A percentile compares a stretch with the other conserved stretches of the same genome.
Evolutionary conservation across 2,797 vertebrate genomes (phyloP).

Genomic region (Peromyscus melanophrys): DNA sequence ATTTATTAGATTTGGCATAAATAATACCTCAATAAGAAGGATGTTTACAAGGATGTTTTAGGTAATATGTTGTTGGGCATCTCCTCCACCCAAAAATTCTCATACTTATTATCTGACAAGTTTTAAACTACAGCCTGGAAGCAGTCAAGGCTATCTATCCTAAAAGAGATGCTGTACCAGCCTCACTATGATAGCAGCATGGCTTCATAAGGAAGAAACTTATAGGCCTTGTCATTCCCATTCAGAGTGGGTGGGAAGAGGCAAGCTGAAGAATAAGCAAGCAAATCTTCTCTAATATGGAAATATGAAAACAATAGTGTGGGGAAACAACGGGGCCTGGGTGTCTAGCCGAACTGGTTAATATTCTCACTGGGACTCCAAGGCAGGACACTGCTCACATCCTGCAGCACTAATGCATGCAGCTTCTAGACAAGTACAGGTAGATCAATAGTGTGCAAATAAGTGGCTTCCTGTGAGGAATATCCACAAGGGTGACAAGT

Average conservation of each 20-base stretch:
- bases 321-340: too few relatives aligned
- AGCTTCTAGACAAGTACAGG: background rate
- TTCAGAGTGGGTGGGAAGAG: fast-evolving
- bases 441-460: background rate
- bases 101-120: background rate
- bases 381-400: background rate
- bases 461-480: background rate
- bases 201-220: background rate
- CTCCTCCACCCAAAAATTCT: background rate
- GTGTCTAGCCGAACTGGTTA: background rate
- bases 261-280: background rate
- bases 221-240: background rate
- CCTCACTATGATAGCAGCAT: background rate
- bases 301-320: background rate
- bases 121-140: background rate
- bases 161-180: background rate
- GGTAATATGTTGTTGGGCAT: background rate
- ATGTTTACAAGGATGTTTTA: background rate
- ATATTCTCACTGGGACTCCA: background rate
- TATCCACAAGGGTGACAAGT: background rate
- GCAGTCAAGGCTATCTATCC: background rate
- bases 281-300: background rate
- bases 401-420: background rate
- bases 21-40: background rate
- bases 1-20: background rate